phyloP scores from a whole-genome alignment of 1,140 invertebrate species.

The Tetragnatha versicolor region DNA sequence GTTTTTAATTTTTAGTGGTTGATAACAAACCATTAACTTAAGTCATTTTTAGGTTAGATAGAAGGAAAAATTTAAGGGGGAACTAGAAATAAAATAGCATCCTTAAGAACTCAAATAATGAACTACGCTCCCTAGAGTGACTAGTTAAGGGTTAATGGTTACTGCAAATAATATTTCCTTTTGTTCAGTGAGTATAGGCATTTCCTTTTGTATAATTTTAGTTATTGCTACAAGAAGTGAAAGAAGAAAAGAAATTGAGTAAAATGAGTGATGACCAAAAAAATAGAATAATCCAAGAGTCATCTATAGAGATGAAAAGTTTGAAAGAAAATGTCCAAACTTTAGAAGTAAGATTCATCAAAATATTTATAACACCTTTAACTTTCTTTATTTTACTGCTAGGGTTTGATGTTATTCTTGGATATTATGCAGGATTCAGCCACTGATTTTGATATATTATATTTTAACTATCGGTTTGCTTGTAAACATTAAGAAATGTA shows the following conservation, averaged over 20 bases:
- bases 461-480: not conserved
- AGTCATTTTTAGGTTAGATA: no score
- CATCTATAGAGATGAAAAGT: not conserved
- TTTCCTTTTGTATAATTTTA: no score
- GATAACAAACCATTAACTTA: no score
- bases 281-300: not conserved
- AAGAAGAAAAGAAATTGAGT: slow-evolving; percentile 26
- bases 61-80: no score
- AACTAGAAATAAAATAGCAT: no score
- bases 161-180: no score
- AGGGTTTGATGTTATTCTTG: not conserved
- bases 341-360: slow-evolving; percentile 21
- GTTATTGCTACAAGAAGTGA: slow-evolving; percentile 15
- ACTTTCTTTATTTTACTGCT: not conserved
- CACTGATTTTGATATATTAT: not conserved
- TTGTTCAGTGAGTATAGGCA: no score
- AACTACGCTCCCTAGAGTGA: no score
- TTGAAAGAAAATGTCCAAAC: not conserved
- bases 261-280: not conserved
- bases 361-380: not conserved
- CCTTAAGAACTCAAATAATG: no score
- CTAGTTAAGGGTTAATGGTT: no score
- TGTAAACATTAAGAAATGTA: no score
- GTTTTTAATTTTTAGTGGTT: no score
- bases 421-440: not conserved